Evolutionary conservation across 1,140 invertebrate species (phyloP).

Genomic region (Semibalanus balanoides): DNA sequence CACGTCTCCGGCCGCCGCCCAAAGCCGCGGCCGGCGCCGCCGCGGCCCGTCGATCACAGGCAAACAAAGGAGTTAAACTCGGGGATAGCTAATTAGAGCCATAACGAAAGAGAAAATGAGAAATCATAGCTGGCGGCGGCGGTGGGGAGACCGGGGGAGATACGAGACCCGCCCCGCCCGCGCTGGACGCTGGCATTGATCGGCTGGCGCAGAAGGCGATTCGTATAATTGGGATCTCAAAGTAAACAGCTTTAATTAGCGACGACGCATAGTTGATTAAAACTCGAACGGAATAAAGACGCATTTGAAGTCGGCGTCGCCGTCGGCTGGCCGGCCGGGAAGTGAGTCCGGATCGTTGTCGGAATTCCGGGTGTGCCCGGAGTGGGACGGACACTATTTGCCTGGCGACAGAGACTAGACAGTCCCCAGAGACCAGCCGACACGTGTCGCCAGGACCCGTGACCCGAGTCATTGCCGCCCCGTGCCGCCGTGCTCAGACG

Average conservation of each 20-base stretch:
- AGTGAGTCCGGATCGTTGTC: background rate
- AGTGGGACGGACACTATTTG: no score
- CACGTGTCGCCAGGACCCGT: no score
- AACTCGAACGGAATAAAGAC: background rate
- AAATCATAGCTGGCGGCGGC: background rate
- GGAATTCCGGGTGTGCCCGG: no score
- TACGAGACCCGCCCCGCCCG: background rate
- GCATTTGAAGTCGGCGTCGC: background rate
- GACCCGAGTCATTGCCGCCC: no score
- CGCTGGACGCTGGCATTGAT: background rate
- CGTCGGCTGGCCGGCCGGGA: background rate
- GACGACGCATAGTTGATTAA: background rate
- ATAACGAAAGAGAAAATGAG: constrained; percentile 2
- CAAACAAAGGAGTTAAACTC: constrained; percentile 2
- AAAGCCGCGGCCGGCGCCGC: background rate
- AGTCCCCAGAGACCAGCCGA: no score
- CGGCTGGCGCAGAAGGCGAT: background rate
- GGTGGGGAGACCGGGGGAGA: background rate
- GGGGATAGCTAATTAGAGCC: constrained; percentile 1
- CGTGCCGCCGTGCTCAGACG: no score
- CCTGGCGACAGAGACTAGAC: no score
- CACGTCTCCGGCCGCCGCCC: background rate
- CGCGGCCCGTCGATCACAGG: background rate
- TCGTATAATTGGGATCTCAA: background rate
- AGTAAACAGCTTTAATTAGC: constrained; percentile 1